These are phyloP conservation scores for Drosophila eugracilis DNA, from an alignment of 1,140 invertebrate genomes.

Conservation along the genomic window DNA sequence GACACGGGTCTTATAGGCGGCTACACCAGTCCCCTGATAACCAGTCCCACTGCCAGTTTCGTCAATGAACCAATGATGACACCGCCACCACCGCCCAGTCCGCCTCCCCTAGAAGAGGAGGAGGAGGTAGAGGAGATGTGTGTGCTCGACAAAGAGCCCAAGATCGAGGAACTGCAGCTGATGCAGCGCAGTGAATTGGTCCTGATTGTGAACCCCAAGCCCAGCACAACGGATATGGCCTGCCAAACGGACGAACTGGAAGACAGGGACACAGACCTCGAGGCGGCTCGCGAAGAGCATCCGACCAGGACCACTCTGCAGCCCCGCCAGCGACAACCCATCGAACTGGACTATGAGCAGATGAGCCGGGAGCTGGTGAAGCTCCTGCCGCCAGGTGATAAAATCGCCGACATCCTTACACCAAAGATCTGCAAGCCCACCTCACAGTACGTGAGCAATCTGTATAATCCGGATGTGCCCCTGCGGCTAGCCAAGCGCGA, in stretches of 20 bases:
- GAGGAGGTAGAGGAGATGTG: background rate
- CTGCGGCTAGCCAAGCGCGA: constrained; percentile 85
- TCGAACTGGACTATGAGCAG: constrained; percentile 93
- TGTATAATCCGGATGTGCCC: constrained; percentile 90
- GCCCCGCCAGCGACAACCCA: constrained; percentile 87
- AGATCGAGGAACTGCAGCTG: constrained; percentile 84
- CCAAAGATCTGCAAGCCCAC: constrained; percentile 90
- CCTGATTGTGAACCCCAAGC: constrained; percentile 86
- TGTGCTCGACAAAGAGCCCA: constrained; percentile 11
- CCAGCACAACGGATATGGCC: constrained; percentile 87
- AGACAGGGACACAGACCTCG: constrained; percentile 57
- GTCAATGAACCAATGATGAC: constrained; percentile 13
- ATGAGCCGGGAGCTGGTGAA: constrained; percentile 90
- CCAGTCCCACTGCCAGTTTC: constrained; percentile 39
- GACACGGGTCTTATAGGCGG: constrained; percentile 50
- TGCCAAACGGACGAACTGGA: constrained; percentile 87
- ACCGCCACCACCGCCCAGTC: constrained; percentile 34
- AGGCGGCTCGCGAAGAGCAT: constrained; percentile 61
- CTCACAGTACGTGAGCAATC: constrained; percentile 91
- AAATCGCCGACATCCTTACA: constrained; percentile 90
- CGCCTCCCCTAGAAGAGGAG: constrained; percentile 16
- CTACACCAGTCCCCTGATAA: constrained; percentile 40
- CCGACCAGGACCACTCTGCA: constrained; percentile 73
- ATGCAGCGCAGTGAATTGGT: constrained; percentile 88
- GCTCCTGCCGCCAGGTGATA: constrained; percentile 88